Evolutionary conservation across 2,888 invertebrate species (phyloP).

Genomic region (Matsumyia berberina): DNA sequence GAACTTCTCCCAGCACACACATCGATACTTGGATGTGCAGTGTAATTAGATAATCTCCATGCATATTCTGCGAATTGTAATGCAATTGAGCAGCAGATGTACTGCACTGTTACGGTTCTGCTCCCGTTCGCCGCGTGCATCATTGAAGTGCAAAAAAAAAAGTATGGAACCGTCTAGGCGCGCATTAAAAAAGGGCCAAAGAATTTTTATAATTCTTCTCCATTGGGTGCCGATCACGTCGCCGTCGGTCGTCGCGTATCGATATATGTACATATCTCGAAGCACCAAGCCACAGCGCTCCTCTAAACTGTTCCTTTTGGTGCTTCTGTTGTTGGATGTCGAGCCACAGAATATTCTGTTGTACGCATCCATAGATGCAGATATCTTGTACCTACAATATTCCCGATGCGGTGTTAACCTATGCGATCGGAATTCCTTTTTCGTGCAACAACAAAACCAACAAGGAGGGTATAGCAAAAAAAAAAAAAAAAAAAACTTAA

Average conservation of each 20-base stretch:
- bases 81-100: slow-evolving; percentile 37
- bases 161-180: slow-evolving; percentile 39
- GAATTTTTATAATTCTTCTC: slow-evolving; percentile 69
- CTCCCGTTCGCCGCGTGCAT: slow-evolving; percentile 11
- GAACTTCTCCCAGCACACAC: slow-evolving; percentile 33
- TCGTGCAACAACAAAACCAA: slow-evolving; percentile 63
- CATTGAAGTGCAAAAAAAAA: slow-evolving; percentile 39
- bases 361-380: slow-evolving; percentile 67
- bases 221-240: slow-evolving; percentile 68
- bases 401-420: slow-evolving; percentile 67
- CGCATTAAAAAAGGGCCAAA: slow-evolving; percentile 33
- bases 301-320: slow-evolving; percentile 22
- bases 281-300: slow-evolving; percentile 26
- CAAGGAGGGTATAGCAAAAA: slow-evolving; percentile 61
- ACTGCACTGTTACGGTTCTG: slow-evolving; percentile 36
- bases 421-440: slow-evolving; percentile 72
- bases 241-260: slow-evolving; percentile 34
- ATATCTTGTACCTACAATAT: slow-evolving; percentile 57
- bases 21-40: slow-evolving; percentile 37
- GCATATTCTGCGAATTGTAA: slow-evolving; percentile 49
- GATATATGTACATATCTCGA: slow-evolving; percentile 37
- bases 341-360: slow-evolving; percentile 30
- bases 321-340: slow-evolving; percentile 38
- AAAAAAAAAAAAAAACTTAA: slow-evolving; percentile 52
- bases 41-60: slow-evolving; percentile 70